Conservation (phyloP, 2,113 vertebrate genomes). For the Tor tambroides region DNA sequence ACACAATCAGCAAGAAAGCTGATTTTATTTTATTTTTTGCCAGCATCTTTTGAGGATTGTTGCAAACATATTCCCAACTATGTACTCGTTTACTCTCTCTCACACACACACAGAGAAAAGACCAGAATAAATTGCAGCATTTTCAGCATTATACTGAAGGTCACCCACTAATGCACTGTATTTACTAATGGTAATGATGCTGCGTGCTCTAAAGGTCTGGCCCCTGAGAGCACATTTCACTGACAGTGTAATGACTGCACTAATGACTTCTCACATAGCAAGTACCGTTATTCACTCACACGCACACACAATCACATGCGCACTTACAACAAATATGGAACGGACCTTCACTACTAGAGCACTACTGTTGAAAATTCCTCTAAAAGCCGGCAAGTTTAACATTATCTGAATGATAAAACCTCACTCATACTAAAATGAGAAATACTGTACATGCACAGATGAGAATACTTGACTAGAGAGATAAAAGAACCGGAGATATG, state of each 20-base stretch:
- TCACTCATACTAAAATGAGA: neutral
- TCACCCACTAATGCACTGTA: conserved; percentile 45
- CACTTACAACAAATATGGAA: neutral
- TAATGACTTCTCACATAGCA: conserved; percentile 37
- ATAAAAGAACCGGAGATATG: neutral
- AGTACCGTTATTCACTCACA: conserved; percentile 31
- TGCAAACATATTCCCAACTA: neutral
- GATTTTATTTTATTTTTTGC: neutral
- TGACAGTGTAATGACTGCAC: conserved; percentile 43
- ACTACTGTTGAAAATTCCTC: neutral
- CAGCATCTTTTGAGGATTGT: neutral
- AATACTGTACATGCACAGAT: neutral
- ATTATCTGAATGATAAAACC: conserved; percentile 11
- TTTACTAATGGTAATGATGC: conserved; percentile 49
- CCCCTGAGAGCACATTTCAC: conserved; percentile 36
- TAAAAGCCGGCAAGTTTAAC: neutral
- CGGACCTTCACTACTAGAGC: conserved; percentile 2
- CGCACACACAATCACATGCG: neutral
- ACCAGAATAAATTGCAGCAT: conserved; percentile 32
- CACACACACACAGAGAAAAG: neutral
- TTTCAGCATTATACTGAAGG: conserved; percentile 40
- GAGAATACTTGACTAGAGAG: neutral
- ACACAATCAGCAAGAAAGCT: neutral
- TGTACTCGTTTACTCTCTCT: neutral
- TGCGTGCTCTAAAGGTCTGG: conserved; percentile 34